Conservation (phyloP, 30 jellyfish, hydroid and myxozoan genomes). For the Hydra vulgaris region DNA sequence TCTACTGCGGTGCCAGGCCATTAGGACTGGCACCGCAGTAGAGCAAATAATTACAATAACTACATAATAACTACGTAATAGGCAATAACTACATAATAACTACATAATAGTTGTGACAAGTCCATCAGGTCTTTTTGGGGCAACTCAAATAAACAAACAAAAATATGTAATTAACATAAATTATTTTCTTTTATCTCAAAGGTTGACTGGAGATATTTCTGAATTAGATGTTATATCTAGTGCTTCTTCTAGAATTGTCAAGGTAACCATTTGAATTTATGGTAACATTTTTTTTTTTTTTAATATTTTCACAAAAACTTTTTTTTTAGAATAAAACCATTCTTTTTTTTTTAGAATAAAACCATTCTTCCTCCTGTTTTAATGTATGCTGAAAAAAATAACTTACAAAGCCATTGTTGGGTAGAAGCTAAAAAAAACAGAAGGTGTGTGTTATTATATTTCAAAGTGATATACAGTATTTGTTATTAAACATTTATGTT, state of each 20-base stretch:
- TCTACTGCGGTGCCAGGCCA: no score
- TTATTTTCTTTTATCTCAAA: no score
- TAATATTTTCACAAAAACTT: neutral
- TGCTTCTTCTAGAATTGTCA: neutral
- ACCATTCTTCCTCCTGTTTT: constrained; percentile 3
- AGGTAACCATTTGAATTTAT: neutral
- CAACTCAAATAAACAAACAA: no score
- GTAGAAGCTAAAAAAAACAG: neutral
- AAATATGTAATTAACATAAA: neutral
- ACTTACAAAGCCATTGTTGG: neutral
- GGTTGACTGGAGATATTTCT: neutral
- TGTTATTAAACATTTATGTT: no score
- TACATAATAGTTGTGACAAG: no score
- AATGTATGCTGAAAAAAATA: neutral
- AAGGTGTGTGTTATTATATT: neutral
- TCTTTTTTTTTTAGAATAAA: neutral
- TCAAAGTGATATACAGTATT: no score
- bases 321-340: no score
- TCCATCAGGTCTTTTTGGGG: no score
- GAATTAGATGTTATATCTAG: neutral
- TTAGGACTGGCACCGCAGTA: no score
- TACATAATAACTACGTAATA: no score
- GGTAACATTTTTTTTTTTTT: neutral
- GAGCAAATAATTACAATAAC: no score
- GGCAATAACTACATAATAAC: no score